phyloP scores from a whole-genome alignment of 1,140 invertebrate species.

The Globodera rostochiensis region DNA sequence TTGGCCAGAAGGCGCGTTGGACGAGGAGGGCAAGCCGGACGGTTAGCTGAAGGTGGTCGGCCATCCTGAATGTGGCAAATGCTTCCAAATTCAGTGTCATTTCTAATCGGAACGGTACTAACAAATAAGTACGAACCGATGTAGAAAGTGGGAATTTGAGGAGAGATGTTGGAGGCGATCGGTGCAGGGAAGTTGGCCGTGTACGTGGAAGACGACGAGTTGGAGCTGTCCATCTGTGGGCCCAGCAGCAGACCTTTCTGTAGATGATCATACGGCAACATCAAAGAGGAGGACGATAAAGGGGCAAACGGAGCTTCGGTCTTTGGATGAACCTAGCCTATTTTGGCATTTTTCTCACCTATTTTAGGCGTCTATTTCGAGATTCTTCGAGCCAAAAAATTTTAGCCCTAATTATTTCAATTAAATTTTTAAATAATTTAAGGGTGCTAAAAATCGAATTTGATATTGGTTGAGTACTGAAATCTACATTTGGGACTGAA shows the following conservation, averaged over 20 bases:
- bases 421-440: too few relatives aligned
- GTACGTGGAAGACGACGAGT: background rate
- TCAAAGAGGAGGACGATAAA: background rate
- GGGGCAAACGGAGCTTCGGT: background rate
- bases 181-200: background rate
- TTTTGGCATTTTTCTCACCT: too few relatives aligned
- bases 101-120: background rate
- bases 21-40: background rate
- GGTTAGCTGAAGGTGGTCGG: background rate
- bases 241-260: background rate
- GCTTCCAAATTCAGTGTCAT: background rate
- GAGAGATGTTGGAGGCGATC: background rate
- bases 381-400: too few relatives aligned
- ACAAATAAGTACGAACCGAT: background rate
- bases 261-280: background rate
- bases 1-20: background rate
- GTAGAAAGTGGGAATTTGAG: background rate
- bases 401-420: too few relatives aligned
- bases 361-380: too few relatives aligned
- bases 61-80: background rate
- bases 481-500: too few relatives aligned
- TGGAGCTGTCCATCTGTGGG: background rate
- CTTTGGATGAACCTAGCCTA: too few relatives aligned
- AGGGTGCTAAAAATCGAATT: too few relatives aligned
- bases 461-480: too few relatives aligned